Percentiles rank a stretch among this genome's conserved stretches.
Conservation (phyloP, 2,888 invertebrate genomes). For the Luffia ferchaultella region DNA sequence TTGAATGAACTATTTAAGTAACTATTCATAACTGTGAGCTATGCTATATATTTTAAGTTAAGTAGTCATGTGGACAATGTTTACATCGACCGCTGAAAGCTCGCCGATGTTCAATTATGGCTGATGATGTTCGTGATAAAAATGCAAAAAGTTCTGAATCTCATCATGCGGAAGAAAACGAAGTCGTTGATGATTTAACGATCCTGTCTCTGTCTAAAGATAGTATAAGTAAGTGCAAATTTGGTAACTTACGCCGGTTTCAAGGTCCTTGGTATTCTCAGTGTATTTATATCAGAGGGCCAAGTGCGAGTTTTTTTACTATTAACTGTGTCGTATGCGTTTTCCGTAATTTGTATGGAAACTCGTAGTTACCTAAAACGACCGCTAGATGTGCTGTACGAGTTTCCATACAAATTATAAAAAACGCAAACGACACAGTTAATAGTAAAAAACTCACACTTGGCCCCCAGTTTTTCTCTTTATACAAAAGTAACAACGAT, state of each 20-base stretch:
- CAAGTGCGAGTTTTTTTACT: not conserved
- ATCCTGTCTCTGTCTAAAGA: not conserved
- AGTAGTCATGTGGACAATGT: not conserved
- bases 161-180: not conserved
- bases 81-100: not conserved
- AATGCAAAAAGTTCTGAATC: not conserved
- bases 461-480: too few relatives aligned
- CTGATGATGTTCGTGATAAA: not conserved
- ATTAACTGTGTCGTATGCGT: not conserved
- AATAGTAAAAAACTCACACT: too few relatives aligned
- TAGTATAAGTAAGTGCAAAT: not conserved
- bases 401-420: too few relatives aligned
- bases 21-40: too few relatives aligned
- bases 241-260: not conserved
- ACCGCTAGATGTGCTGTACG: too few relatives aligned
- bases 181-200: not conserved
- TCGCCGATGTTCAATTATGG: not conserved
- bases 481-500: too few relatives aligned
- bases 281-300: not conserved
- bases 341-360: not conserved
- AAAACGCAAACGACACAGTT: too few relatives aligned
- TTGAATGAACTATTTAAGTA: too few relatives aligned
- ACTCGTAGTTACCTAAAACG: not conserved
- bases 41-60: not conserved
- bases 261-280: not conserved